These are phyloP conservation scores for Apoda limacodes DNA, from an alignment of 2,888 invertebrate genomes.

Conservation along the genomic window DNA sequence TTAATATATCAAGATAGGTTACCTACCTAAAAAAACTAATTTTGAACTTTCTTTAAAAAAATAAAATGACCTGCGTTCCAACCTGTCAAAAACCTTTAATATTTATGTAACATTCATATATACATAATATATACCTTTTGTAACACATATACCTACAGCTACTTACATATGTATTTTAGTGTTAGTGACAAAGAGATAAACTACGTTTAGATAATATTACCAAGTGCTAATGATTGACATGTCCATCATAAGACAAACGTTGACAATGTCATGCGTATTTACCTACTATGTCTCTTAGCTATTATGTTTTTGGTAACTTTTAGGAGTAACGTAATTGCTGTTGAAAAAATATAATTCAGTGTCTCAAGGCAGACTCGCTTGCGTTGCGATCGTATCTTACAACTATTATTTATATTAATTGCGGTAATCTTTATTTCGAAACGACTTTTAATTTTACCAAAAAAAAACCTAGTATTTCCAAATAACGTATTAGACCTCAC, in stretches of 20 bases:
- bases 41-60: no score
- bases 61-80: no score
- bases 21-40: no score
- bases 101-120: no score
- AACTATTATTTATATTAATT: constrained; percentile 53
- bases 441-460: constrained; percentile 51
- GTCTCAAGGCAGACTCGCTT: constrained; percentile 47
- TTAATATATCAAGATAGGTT: no score
- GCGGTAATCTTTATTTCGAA: constrained; percentile 43
- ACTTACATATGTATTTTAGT: no score
- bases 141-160: no score
- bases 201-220: no score
- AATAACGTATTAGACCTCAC: constrained; percentile 44
- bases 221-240: constrained; percentile 13
- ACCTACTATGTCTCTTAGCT: constrained; percentile 23
- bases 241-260: constrained; percentile 27
- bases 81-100: no score
- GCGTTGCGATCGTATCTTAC: constrained; percentile 47
- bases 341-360: constrained; percentile 53
- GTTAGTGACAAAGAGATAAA: no score
- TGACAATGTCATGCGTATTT: constrained; percentile 26
- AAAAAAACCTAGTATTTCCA: constrained; percentile 16
- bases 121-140: no score
- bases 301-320: constrained; percentile 48
- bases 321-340: constrained; percentile 44